Evolutionary conservation across 2,113 vertebrate species (phyloP).

Genomic region (Tor tambroides): DNA sequence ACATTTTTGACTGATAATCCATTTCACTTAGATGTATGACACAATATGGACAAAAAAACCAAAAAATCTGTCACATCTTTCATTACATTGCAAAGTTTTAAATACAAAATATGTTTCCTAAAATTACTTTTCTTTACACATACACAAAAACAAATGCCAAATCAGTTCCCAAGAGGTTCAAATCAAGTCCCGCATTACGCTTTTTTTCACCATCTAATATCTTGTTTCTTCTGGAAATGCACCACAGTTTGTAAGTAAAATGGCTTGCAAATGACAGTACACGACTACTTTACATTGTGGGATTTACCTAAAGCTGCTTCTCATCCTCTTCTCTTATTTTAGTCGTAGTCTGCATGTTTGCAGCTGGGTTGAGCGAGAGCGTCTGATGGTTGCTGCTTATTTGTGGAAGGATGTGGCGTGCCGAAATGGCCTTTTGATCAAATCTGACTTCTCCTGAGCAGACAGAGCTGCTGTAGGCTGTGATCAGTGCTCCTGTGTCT

Average conservation of each 20-base stretch:
- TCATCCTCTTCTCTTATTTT: constrained; percentile 48
- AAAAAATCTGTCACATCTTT: too few species aligned
- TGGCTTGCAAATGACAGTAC: neutral
- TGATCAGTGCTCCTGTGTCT: constrained; percentile 76
- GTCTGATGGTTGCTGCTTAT: constrained; percentile 75
- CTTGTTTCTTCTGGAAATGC: neutral
- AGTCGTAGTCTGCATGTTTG: constrained; percentile 52
- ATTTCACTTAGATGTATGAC: neutral
- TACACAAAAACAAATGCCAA: neutral
- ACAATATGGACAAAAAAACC: neutral
- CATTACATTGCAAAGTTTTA: neutral
- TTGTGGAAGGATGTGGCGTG: constrained; percentile 73
- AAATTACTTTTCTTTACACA: constrained; percentile 26
- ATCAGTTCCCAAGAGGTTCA: neutral
- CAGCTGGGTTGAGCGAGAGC: constrained; percentile 68
- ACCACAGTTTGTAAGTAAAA: neutral
- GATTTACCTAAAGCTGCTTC: constrained; percentile 66
- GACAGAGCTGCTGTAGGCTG: constrained; percentile 68
- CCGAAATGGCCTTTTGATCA: constrained; percentile 79
- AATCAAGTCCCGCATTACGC: neutral
- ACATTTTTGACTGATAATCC: too few species aligned
- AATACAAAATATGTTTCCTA: constrained; percentile 37
- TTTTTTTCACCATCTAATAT: neutral
- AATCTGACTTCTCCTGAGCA: constrained; percentile 73
- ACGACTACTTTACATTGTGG: constrained; percentile 57